Conservation (phyloP, 2,888 invertebrate genomes). For the Ceratothoa steindachneri region DNA sequence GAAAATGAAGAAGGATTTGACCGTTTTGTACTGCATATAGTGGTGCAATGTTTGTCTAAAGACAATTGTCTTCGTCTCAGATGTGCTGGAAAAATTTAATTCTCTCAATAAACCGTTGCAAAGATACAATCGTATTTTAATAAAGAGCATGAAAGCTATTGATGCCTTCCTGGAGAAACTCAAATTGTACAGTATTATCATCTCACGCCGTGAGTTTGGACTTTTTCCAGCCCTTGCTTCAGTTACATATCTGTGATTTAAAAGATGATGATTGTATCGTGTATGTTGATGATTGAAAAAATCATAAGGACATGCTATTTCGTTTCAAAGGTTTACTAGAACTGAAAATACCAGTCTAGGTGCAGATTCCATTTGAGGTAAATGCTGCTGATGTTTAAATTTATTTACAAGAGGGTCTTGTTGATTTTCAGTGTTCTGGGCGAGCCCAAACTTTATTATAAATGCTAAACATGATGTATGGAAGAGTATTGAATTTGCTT, state of each 20-base stretch:
- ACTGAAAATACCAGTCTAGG: neutral
- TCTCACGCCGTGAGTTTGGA: too few relatives aligned
- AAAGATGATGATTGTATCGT: too few relatives aligned
- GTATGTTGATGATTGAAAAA: too few relatives aligned
- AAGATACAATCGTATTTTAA: neutral
- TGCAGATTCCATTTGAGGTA: too few relatives aligned
- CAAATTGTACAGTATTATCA: neutral
- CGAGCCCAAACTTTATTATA: neutral
- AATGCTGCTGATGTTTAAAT: neutral
- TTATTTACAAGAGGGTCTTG: neutral
- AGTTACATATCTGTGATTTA: too few relatives aligned
- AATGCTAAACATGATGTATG: too few relatives aligned
- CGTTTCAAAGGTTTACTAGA: too few relatives aligned
- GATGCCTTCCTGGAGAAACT: neutral
- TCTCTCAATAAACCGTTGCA: neutral
- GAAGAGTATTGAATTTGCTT: neutral
- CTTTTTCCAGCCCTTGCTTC: neutral
- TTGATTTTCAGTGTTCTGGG: neutral
- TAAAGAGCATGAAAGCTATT: neutral
- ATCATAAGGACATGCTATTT: too few relatives aligned
- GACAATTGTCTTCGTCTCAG: neutral
- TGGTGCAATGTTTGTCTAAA: neutral
- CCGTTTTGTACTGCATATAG: too few relatives aligned
- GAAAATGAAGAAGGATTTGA: too few relatives aligned
- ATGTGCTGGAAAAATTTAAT: neutral